Evolutionary conservation across 2,113 vertebrate species (phyloP).

Genomic region (Prionailurus bengalensis): DNA sequence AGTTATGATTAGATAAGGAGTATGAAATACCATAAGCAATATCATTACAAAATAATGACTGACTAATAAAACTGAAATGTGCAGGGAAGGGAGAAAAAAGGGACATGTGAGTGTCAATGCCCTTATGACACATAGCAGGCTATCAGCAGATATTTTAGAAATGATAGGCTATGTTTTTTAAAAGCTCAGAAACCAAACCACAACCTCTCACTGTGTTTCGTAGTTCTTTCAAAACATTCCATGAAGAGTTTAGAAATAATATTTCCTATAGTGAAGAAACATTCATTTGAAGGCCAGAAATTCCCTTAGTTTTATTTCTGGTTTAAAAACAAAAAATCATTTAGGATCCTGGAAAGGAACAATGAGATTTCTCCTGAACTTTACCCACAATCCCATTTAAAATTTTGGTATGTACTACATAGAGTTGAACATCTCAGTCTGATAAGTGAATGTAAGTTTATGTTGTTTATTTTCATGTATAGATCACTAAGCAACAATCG

Average conservation of each 20-base stretch:
- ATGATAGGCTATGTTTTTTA: background rate
- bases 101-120: accelerated
- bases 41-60: background rate
- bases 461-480: background rate
- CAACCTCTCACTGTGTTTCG: background rate
- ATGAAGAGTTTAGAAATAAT: background rate
- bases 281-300: background rate
- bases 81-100: background rate
- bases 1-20: background rate
- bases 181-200: background rate
- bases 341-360: background rate
- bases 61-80: background rate
- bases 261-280: background rate
- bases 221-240: background rate
- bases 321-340: background rate
- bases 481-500: background rate
- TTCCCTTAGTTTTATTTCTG: background rate
- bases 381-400: background rate
- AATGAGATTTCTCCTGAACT: background rate
- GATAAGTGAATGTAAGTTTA: background rate
- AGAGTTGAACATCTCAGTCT: background rate
- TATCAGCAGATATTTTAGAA: background rate
- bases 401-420: background rate
- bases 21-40: background rate
- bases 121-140: too few relatives aligned